These are phyloP conservation scores for Strigamia maritima DNA, from an alignment of 2,888 invertebrate species.

Conservation along the genomic window DNA sequence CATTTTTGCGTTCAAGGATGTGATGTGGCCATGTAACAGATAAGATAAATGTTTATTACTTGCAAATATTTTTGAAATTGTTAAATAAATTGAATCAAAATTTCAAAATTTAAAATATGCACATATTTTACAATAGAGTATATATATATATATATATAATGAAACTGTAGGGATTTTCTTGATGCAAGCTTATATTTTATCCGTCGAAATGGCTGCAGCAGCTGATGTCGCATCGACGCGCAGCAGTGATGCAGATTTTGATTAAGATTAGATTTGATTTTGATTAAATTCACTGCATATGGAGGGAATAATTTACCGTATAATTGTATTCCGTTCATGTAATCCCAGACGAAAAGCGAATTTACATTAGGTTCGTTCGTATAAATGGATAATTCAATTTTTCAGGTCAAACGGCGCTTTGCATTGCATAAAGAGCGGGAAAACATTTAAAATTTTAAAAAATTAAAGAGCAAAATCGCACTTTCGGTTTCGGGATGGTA, in stretches of 20 bases:
- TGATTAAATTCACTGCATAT: not conserved
- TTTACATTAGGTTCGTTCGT: not conserved
- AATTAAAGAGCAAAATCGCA: not conserved
- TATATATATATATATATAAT: not conserved
- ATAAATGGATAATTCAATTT: too few relatives aligned
- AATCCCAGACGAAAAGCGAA: not conserved
- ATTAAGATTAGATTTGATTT: not conserved
- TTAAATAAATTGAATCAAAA: too few relatives aligned
- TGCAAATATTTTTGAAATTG: not conserved
- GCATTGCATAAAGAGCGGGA: too few relatives aligned
- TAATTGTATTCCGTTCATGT: not conserved
- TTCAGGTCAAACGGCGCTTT: too few relatives aligned
- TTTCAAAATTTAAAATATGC: not conserved
- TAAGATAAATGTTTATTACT: not conserved
- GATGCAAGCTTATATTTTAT: not conserved
- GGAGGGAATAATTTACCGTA: not conserved
- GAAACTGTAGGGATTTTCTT: too few relatives aligned
- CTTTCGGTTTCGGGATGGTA: not conserved
- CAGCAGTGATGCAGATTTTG: not conserved
- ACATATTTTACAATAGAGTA: not conserved
- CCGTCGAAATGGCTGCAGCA: not conserved
- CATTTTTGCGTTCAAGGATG: not conserved
- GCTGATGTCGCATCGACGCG: not conserved
- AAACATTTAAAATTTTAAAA: too few relatives aligned
- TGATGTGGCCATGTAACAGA: constrained; percentile 21